phyloP scores from a whole-genome alignment of 1,140 invertebrate genomes.

The Bombyx mandarina region DNA sequence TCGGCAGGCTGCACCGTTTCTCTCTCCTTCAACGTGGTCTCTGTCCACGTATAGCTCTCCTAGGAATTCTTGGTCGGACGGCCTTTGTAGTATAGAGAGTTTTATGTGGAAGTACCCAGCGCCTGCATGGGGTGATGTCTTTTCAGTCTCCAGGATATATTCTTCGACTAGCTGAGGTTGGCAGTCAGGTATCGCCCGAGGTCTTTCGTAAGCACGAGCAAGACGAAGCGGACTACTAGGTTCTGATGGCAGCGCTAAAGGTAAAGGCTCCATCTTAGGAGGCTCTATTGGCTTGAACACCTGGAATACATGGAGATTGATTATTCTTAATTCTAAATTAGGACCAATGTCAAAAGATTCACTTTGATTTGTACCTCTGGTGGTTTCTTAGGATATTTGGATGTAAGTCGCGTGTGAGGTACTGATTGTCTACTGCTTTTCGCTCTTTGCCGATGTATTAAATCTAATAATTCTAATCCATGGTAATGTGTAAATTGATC shows the following conservation, averaged over 20 bases:
- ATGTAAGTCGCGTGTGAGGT: constrained; percentile 54
- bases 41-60: constrained; percentile 93
- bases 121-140: constrained; percentile 65
- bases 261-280: constrained; percentile 59
- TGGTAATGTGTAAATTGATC: constrained; percentile 86
- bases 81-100: constrained; percentile 87
- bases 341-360: neutral
- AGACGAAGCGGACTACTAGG: constrained; percentile 43
- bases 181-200: constrained; percentile 80
- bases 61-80: constrained; percentile 88
- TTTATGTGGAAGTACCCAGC: constrained; percentile 85
- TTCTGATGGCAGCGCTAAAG: constrained; percentile 45
- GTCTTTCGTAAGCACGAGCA: constrained; percentile 75
- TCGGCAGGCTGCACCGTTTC: constrained; percentile 87
- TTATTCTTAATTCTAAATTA: neutral
- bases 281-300: constrained; percentile 63
- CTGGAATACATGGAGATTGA: constrained; percentile 19
- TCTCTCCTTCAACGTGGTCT: constrained; percentile 84
- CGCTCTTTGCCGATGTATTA: constrained; percentile 63
- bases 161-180: constrained; percentile 88
- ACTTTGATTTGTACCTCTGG: constrained; percentile 45
- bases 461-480: constrained; percentile 77
- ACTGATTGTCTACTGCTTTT: constrained; percentile 59
- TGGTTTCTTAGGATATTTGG: constrained; percentile 68
- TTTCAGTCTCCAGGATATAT: constrained; percentile 88